Percentiles rank a stretch among this genome's conserved stretches.
phyloP scores from a whole-genome alignment of 2,888 invertebrate species.

The Pegoplata infirma region DNA sequence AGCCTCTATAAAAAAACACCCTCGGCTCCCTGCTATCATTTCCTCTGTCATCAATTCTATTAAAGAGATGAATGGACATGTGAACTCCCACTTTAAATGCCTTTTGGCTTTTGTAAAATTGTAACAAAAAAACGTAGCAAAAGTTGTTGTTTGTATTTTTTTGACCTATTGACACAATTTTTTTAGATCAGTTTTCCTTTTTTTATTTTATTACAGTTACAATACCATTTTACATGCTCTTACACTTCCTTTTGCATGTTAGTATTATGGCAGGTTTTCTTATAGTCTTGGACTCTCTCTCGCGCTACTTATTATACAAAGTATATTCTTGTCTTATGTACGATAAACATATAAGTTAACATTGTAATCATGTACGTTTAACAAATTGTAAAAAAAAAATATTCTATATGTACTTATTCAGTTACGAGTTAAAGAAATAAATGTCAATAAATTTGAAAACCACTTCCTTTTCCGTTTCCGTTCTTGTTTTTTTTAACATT shows the following conservation, averaged over 20 bases:
- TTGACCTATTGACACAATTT: conserved; percentile 23
- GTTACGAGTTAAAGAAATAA: conserved; percentile 20
- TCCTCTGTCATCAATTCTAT: neutral
- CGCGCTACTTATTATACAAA: too few relatives aligned
- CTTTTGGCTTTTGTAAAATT: conserved; percentile 31
- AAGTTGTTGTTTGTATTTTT: conserved; percentile 10
- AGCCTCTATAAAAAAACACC: too few relatives aligned
- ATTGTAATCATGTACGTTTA: conserved; percentile 8
- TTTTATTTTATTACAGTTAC: neutral
- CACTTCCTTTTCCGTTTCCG: conserved; percentile 40
- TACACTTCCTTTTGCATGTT: neutral
- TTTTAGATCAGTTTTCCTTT: neutral
- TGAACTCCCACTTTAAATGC: neutral
- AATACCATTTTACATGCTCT: neutral
- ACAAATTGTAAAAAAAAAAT: too few relatives aligned
- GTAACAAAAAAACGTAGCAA: too few relatives aligned
- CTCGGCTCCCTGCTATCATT: neutral
- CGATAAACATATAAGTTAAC: neutral
- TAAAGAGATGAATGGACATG: neutral
- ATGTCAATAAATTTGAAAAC: conserved; percentile 49
- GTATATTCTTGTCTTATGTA: neutral
- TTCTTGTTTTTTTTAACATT: conserved; percentile 5
- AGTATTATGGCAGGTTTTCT: neutral
- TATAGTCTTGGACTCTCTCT: neutral
- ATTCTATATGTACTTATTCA: neutral